Percentiles rank a stretch among this genome's conserved stretches.
Conservation (phyloP, 2,888 invertebrate species). For the Dione vanillae region DNA sequence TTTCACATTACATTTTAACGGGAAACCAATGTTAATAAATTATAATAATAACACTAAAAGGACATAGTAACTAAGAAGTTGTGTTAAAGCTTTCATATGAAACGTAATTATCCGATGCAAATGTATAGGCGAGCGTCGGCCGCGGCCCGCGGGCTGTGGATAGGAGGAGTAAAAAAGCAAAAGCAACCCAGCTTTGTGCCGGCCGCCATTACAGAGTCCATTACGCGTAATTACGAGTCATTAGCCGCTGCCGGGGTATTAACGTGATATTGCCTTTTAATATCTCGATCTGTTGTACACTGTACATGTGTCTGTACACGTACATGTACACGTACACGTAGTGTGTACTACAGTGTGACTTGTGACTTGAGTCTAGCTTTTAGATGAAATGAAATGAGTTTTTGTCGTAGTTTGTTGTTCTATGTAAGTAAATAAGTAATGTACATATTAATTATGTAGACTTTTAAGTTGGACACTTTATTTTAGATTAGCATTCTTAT, state of each 20-base stretch:
- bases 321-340: neutral
- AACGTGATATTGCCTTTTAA: constrained; percentile 75
- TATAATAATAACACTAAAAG: neutral
- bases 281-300: constrained; percentile 54
- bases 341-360: no score
- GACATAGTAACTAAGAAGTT: constrained; percentile 1
- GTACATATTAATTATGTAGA: no score
- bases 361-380: no score
- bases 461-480: no score
- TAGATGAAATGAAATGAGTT: no score
- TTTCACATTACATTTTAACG: neutral
- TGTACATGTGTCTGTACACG: constrained; percentile 7
- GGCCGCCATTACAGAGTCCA: constrained; percentile 74
- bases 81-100: constrained; percentile 20
- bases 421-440: no score
- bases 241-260: constrained; percentile 71
- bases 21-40: neutral
- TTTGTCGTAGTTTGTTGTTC: no score
- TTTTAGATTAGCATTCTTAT: no score
- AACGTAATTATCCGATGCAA: constrained; percentile 33
- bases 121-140: constrained; percentile 36
- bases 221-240: constrained; percentile 82
- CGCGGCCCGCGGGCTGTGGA: constrained; percentile 38
- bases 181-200: constrained; percentile 72
- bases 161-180: constrained; percentile 56